Base-by-base conservation (phyloP, 2,888 invertebrate genomes). In the Dascillus cervinus region DNA sequence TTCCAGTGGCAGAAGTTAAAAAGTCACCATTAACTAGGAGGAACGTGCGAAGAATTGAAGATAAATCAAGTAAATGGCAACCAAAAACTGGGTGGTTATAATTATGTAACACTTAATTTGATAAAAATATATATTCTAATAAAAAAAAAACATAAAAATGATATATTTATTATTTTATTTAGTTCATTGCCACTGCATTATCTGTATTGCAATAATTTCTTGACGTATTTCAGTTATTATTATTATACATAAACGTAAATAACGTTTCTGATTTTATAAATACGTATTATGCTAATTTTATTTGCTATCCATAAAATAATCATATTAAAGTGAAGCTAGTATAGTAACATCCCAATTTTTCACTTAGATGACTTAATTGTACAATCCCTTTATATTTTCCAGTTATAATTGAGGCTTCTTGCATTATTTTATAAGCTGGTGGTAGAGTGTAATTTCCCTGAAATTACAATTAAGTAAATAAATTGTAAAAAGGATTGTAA, bases 61-160 rank as follows among this genome's bases (percentile, higher is more conserved):
- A 73, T 22, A 71, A 66, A 34, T 70, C 71, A 1, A 67, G 71
- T 40, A 74, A 69, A 48, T 54, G 71, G 33, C 73, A 73, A 41
- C 73, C 70, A 1, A 75, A 72, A 56, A 71, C 70, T 31, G 77
- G 77, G 8, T 78, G 78, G 77, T 64, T 78, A 12, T 76, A 67
- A 58, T 40, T 6, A 12, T 19, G 6, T n/a, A n/a, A 26, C 3
- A 13, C n/a, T 26, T 3, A 13, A 26, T 26, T 13, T 26, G 10
- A 13, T 3, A n/a, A 26, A 13, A 26, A 26, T 26, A 26, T 13
- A 3, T 26, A 26, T 3, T 26, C 11, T 14, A 26, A 13, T 8
- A 26, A 26, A 13, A 26, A 3, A 3, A 13, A 11, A 3, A 26
- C 12, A 11, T 13, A 26, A 11, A 13, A n/a, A n/a, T n/a, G n/a